These are phyloP conservation scores for Bombus fervidus DNA, from an alignment of 1,140 invertebrate species.

Conservation along the genomic window DNA sequence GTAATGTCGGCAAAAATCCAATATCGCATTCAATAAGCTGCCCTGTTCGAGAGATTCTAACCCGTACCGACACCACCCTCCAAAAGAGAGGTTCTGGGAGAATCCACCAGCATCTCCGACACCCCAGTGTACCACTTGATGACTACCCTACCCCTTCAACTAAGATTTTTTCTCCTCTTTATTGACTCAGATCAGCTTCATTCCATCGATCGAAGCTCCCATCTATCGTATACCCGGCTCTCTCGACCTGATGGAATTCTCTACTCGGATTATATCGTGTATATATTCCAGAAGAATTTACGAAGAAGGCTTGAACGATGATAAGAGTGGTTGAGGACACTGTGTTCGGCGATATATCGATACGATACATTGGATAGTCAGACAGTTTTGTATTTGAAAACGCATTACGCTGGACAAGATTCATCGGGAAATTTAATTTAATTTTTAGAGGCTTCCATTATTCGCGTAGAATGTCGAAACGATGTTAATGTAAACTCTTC, in stretches of 20 bases:
- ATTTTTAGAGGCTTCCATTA: background rate
- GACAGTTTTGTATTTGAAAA: background rate
- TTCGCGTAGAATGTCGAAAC: background rate
- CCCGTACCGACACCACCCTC: constrained; percentile 16
- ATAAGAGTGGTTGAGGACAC: no score
- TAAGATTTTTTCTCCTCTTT: constrained; percentile 48
- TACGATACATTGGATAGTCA: background rate
- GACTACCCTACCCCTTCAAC: background rate
- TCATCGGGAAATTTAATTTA: background rate
- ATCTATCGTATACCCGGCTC: background rate
- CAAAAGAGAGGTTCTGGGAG: constrained; percentile 15
- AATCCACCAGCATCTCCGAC: constrained; percentile 42
- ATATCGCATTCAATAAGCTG: constrained; percentile 80
- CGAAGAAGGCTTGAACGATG: no score
- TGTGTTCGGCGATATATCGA: background rate
- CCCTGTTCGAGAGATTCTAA: constrained; percentile 54
- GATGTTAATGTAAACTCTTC: background rate
- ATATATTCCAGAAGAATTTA: background rate
- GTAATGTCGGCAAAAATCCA: constrained; percentile 78
- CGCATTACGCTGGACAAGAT: background rate
- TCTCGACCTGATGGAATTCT: constrained; percentile 20
- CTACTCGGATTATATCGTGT: background rate
- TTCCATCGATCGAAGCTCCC: constrained; percentile 11
- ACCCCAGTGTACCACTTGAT: constrained; percentile 37
- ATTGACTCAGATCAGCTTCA: constrained; percentile 30